Conservation (phyloP, 2,113 vertebrate species). For the Micromys minutus region DNA sequence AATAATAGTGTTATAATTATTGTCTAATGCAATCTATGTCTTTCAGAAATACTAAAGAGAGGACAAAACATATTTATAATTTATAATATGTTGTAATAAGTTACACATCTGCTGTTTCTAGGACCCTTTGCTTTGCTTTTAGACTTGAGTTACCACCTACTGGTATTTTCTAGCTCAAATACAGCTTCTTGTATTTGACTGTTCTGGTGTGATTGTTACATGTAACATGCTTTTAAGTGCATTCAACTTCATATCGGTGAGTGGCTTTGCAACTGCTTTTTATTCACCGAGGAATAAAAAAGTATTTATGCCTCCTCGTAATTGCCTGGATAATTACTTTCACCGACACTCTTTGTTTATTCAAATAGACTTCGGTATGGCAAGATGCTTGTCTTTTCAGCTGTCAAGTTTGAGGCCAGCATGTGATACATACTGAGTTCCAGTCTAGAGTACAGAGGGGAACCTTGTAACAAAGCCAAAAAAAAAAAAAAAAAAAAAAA, state of each 20-base stretch:
- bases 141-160: background rate
- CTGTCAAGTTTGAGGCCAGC: background rate
- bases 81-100: background rate
- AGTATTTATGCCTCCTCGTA: background rate
- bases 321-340: background rate
- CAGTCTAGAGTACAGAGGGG: background rate
- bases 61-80: background rate
- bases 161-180: background rate
- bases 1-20: background rate
- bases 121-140: background rate
- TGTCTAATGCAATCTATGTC: background rate
- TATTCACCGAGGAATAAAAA: background rate
- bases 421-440: background rate
- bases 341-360: background rate
- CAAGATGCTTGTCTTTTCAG: background rate
- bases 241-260: background rate
- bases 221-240: background rate
- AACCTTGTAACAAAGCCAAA: background rate
- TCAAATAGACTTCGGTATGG: background rate
- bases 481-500: background rate
- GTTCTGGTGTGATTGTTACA: background rate
- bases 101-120: background rate
- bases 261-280: background rate
- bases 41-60: background rate
- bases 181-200: background rate